These are phyloP conservation scores for Aricia artaxerxes DNA, from an alignment of 2,888 invertebrate species.

Conservation along the genomic window DNA sequence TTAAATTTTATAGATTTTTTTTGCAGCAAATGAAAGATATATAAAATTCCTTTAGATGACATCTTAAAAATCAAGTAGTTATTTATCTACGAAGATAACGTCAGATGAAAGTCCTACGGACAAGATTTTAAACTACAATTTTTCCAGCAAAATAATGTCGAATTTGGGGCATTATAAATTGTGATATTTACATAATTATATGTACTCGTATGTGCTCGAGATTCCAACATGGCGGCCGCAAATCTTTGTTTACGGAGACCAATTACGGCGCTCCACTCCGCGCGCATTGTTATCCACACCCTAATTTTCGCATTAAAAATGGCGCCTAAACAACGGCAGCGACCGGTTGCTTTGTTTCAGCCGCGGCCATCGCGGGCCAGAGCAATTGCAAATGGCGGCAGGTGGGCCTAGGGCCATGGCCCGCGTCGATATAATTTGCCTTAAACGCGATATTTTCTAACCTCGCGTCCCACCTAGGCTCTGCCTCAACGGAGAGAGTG, in stretches of 20 bases:
- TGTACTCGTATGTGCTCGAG: not conserved
- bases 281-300: constrained; percentile 45
- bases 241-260: constrained; percentile 23
- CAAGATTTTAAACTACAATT: not conserved
- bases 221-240: constrained; percentile 24
- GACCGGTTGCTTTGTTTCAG: constrained; percentile 72
- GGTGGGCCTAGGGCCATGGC: constrained; percentile 38
- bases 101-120: not conserved
- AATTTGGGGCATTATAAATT: not conserved
- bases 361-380: constrained; percentile 71
- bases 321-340: constrained; percentile 72
- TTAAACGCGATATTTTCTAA: constrained; percentile 66
- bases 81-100: not conserved
- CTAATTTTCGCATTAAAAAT: constrained; percentile 74
- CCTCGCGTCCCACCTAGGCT: constrained; percentile 67
- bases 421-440: constrained; percentile 63
- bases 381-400: constrained; percentile 77
- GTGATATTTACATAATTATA: not conserved
- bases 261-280: constrained; percentile 19
- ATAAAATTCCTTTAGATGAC: too few species aligned
- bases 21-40: too few species aligned
- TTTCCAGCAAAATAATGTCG: not conserved
- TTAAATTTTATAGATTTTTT: too few species aligned
- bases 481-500: constrained; percentile 38
- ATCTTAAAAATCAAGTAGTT: not conserved